Evolutionary conservation across 2,113 vertebrate genomes (phyloP).

Genomic region (Syngnathoides biaculeatus): DNA sequence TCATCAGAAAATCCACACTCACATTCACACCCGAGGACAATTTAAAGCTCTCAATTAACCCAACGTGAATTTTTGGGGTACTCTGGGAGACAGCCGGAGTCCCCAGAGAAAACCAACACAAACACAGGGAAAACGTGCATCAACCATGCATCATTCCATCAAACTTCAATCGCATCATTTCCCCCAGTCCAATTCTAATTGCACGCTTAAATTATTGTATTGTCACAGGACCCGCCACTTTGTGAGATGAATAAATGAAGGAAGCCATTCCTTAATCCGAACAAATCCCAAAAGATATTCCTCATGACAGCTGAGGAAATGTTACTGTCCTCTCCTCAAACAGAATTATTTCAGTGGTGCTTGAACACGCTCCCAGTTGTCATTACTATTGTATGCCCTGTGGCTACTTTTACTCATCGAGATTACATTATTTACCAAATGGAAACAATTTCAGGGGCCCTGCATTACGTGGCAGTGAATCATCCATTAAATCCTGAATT

Average conservation of each 20-base stretch:
- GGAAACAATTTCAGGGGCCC: constrained; percentile 63
- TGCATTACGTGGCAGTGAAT: constrained; percentile 58
- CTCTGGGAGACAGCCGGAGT: too few species aligned
- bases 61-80: too few species aligned
- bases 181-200: neutral
- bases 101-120: too few species aligned
- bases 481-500: constrained; percentile 65
- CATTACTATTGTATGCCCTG: constrained; percentile 75
- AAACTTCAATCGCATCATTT: neutral
- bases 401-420: constrained; percentile 66
- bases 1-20: too few species aligned
- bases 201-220: constrained; percentile 38
- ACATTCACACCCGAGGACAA: too few species aligned
- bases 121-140: too few species aligned
- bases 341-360: constrained; percentile 71
- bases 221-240: constrained; percentile 56
- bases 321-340: constrained; percentile 71
- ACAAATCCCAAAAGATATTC: constrained; percentile 59
- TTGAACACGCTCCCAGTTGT: constrained; percentile 59
- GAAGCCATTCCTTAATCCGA: constrained; percentile 55
- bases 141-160: neutral
- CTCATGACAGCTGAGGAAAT: constrained; percentile 70
- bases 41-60: too few species aligned
- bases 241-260: constrained; percentile 70
- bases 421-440: constrained; percentile 75